Evolutionary conservation across 37 sponge, comb jelly and placozoan genomes (phyloP).

Genomic region (Spongilla lacustris): DNA sequence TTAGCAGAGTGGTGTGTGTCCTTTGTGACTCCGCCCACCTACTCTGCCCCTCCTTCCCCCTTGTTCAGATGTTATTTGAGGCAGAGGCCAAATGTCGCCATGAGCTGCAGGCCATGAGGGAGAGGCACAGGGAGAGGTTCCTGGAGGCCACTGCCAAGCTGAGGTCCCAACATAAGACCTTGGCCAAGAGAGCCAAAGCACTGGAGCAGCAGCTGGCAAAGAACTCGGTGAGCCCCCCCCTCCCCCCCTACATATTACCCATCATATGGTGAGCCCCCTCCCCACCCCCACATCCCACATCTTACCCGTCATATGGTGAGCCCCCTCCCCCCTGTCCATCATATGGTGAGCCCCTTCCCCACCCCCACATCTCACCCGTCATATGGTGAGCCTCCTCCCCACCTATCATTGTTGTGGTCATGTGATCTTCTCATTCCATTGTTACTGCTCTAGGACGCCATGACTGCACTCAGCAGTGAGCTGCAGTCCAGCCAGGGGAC

Average conservation of each 20-base stretch:
- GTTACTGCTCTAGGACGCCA: conserved; percentile 35
- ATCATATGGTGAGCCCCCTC: too few relatives aligned
- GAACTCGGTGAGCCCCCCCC: conserved; percentile 30
- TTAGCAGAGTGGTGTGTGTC: not conserved
- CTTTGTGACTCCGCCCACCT: not conserved
- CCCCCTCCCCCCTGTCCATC: too few relatives aligned
- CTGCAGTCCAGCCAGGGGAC: conserved; percentile 42
- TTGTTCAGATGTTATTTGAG: conserved; percentile 21
- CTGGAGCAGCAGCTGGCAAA: conserved; percentile 41
- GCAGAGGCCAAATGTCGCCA: conserved; percentile 10
- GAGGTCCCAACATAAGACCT: conserved; percentile 41
- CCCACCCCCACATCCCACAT: too few relatives aligned
- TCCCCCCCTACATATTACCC: not conserved
- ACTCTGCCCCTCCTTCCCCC: not conserved
- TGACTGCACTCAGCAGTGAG: conserved; percentile 35
- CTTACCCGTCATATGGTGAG: too few relatives aligned
- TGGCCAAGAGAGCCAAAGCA: conserved; percentile 26
- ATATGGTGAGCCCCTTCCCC: too few relatives aligned
- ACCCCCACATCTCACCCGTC: too few relatives aligned
- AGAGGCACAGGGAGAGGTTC: conserved; percentile 52
- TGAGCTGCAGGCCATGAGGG: conserved; percentile 59
- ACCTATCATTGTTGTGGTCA: not conserved
- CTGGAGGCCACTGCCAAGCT: conserved; percentile 55
- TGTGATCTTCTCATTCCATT: not conserved
- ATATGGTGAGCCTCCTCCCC: too few relatives aligned